phyloP scores from a whole-genome alignment of 1,140 invertebrate species.

The Hydropsyche tenuis region DNA sequence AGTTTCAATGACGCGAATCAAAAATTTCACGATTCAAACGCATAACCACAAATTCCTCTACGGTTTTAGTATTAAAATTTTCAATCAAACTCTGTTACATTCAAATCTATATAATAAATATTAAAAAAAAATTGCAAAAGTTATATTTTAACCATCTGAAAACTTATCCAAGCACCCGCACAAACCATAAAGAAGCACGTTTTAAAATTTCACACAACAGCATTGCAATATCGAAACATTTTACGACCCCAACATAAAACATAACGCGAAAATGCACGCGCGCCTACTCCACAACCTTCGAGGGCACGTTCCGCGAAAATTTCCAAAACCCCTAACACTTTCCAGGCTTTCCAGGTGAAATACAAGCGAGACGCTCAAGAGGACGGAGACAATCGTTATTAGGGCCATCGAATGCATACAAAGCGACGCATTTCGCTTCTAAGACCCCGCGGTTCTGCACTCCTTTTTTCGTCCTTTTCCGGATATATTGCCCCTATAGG shows the following conservation, averaged over 20 bases:
- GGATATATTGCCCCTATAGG: not conserved
- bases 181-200: too few species aligned
- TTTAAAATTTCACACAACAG: too few species aligned
- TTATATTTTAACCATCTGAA: too few species aligned
- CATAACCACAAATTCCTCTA: too few species aligned
- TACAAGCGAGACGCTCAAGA: conserved; percentile 7
- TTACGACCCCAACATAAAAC: too few species aligned
- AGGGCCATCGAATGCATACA: conserved; percentile 48
- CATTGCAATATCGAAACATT: too few species aligned
- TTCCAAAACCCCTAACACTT: not conserved
- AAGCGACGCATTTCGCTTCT: conserved; percentile 48
- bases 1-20: conserved; percentile 5
- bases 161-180: too few species aligned
- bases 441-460: too few species aligned
- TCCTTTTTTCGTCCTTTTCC: not conserved
- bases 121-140: too few species aligned
- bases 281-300: not conserved
- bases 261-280: not conserved
- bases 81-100: too few species aligned
- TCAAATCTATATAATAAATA: too few species aligned
- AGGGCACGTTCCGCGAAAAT: not conserved
- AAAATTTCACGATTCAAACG: conserved; percentile 7
- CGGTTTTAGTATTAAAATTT: too few species aligned
- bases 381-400: conserved; percentile 48
- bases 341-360: not conserved